phyloP scores from a whole-genome alignment of 1,140 invertebrate species.

The Drosophila insularis region DNA sequence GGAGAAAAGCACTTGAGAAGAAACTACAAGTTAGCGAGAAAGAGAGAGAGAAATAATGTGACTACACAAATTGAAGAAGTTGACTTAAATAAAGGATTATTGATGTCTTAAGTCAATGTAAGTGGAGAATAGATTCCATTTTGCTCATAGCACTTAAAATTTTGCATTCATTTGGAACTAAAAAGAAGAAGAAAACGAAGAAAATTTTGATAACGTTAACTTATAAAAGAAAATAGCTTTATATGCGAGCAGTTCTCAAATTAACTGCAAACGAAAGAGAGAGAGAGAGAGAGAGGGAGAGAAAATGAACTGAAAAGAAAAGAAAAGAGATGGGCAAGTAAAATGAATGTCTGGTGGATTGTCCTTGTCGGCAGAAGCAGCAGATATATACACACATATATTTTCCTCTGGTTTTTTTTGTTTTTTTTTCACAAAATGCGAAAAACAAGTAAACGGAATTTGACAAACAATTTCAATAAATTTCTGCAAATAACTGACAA shows the following conservation, averaged over 20 bases:
- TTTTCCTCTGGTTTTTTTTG: conserved; percentile 24
- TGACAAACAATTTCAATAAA: conserved; percentile 81
- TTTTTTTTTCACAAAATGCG: conserved; percentile 50
- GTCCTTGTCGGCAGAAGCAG: conserved; percentile 46
- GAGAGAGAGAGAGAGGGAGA: not conserved
- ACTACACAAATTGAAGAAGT: not conserved
- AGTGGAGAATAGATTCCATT: not conserved
- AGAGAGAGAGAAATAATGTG: not conserved
- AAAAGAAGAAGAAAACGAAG: not conserved
- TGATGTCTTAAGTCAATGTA: not conserved
- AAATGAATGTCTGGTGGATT: conserved; percentile 55
- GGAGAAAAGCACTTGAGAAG: conserved; percentile 4
- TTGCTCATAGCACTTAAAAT: not conserved
- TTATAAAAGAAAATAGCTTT: conserved; percentile 42
- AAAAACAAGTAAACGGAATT: conserved; percentile 80
- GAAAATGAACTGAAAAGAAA: conserved; percentile 1
- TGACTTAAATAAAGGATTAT: not conserved
- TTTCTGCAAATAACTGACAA: conserved; percentile 75
- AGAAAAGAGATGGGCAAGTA: not conserved
- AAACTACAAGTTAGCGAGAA: not conserved
- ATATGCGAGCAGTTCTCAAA: conserved; percentile 52
- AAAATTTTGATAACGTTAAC: conserved; percentile 52
- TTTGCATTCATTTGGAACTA: not conserved
- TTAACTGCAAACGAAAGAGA: conserved; percentile 59
- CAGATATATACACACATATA: conserved; percentile 14